Evolutionary conservation across 2,888 invertebrate genomes (phyloP).

Genomic region (Himalopsyche kuldschensis): DNA sequence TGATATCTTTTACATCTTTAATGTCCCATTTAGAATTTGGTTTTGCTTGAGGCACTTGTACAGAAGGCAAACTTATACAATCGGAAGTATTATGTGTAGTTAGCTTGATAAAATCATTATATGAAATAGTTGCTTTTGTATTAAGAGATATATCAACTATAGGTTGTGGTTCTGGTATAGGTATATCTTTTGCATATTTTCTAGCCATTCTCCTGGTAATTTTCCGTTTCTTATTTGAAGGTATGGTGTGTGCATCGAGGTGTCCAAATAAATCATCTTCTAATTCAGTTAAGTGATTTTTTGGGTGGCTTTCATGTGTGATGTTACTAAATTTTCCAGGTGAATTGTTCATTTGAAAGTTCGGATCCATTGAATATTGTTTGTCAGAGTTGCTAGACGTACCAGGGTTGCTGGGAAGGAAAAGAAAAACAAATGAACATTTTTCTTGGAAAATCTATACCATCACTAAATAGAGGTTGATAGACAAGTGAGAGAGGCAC

Average conservation of each 20-base stretch:
- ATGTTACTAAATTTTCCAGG: not conserved
- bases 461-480: not conserved
- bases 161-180: constrained; percentile 18
- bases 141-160: not conserved
- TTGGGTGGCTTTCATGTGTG: constrained; percentile 54
- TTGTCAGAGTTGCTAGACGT: not conserved
- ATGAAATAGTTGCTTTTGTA: constrained; percentile 41
- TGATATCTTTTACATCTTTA: constrained; percentile 42
- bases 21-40: constrained; percentile 51
- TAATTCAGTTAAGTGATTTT: constrained; percentile 57
- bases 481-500: not conserved
- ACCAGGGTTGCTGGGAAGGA: not conserved
- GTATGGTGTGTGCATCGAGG: constrained; percentile 48
- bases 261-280: constrained; percentile 56
- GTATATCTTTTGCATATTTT: constrained; percentile 42
- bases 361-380: constrained; percentile 28
- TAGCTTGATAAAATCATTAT: constrained; percentile 30
- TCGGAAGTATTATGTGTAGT: not conserved
- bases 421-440: not conserved
- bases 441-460: not conserved
- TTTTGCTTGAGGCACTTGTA: constrained; percentile 6
- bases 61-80: not conserved
- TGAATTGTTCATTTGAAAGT: constrained; percentile 8
- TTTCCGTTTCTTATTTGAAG: constrained; percentile 54
- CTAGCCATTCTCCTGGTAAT: constrained; percentile 54